Evolutionary conservation across 2,113 vertebrate genomes (phyloP).

Genomic region (Rhynchomys soricoides): DNA sequence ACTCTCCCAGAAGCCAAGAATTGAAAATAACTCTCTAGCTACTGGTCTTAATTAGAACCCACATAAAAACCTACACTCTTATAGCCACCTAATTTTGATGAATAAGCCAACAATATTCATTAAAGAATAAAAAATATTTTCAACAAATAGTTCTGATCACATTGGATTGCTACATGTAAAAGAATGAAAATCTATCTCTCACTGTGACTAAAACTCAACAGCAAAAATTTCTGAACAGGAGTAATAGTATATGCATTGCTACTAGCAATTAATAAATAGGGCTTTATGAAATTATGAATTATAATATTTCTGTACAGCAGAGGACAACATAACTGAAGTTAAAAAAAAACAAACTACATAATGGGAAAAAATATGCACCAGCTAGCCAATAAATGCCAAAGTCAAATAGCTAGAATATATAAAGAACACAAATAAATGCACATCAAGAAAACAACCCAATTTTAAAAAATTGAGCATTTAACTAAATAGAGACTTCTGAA

Average conservation of each 20-base stretch:
- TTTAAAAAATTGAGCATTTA: background rate
- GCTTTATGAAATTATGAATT: background rate
- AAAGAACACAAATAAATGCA: background rate
- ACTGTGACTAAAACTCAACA: background rate
- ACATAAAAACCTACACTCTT: background rate
- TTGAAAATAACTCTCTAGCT: background rate
- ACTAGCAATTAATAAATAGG: background rate
- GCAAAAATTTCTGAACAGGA: background rate
- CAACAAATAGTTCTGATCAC: background rate
- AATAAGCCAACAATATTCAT: background rate
- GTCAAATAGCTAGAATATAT: background rate
- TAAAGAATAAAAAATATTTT: background rate
- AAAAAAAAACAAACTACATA: background rate
- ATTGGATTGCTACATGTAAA: background rate
- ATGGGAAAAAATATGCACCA: background rate
- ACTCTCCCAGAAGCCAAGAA: background rate
- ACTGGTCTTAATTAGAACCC: background rate
- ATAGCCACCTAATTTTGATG: background rate
- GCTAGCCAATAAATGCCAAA: background rate
- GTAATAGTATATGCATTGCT: background rate
- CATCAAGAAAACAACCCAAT: background rate
- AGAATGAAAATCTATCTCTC: background rate
- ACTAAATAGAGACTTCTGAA: background rate
- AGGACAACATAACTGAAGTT: background rate
- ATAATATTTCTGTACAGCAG: background rate